Evolutionary conservation across 1,140 invertebrate species (phyloP), one percentile per base, ranked within the genome.

Genomic region (Eurytemora carolleeae): DNA sequence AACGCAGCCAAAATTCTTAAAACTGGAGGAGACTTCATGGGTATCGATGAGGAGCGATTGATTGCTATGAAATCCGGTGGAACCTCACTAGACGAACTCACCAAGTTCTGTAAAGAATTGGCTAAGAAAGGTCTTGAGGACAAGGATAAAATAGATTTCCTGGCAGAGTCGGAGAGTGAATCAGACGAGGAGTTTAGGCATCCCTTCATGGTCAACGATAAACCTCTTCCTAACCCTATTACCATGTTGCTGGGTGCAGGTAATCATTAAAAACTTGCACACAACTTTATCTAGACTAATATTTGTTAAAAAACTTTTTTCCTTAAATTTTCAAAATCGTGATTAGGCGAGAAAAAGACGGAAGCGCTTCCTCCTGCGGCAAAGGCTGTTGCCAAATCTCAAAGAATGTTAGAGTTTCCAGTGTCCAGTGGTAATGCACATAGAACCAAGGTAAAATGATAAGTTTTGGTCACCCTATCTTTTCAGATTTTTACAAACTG

Each of bases 191-290:
- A 24, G 7, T 26, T 26, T 24, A 24, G 44, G 21, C 59, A 60
- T 54, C 59, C 59, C n/a, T 60, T 60, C 21, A 24, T 53, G 31
- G 59, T 60, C 26, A 60, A 60, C 19, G 59, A 60, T 55, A 2
- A 31, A 21, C 59, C 59, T 19, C 18, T 60, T 20, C 59, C 59
- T 1, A 60, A 24, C 3, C 59, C 59, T 2, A 31, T 54, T 18
- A 26, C 22, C 12, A 44, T 44, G 31, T n/a, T 44, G 7, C 31
- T 44, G 7, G 31, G 31, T 7, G 31, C 31, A 44, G 31, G 31
- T 12, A n/a, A n/a, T 44, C 31, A 44, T 7, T 12, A 44, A 44
- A 44, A 44, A 44, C 7, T n/a, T n/a, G n/a, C n/a, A n/a, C n/a
- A n/a, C n/a, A n/a, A n/a, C n/a, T n/a, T n/a, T n/a, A n/a, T n/a